Evolutionary conservation across 1,140 invertebrate species (phyloP).

Genomic region (Neoseiulus cucumeris): DNA sequence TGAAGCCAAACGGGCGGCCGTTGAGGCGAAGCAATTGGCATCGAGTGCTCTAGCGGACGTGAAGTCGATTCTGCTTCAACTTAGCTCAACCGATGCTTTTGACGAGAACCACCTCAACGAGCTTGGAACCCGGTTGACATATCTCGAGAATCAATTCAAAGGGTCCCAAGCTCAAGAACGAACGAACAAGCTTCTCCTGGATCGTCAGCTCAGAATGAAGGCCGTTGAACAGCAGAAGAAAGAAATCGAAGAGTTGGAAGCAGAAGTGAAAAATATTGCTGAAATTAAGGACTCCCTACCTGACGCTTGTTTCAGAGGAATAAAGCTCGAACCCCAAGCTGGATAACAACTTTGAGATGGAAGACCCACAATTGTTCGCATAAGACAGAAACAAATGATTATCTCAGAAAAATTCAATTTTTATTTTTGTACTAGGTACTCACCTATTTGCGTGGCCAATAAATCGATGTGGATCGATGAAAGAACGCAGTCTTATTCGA

Average conservation of each 20-base stretch:
- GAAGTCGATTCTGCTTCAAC: conserved; percentile 41
- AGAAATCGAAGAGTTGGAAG: conserved; percentile 46
- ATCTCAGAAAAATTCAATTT: no score
- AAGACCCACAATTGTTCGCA: no score
- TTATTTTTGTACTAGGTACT: no score
- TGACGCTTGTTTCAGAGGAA: conserved; percentile 50
- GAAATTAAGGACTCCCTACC: conserved; percentile 62
- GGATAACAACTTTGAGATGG: no score
- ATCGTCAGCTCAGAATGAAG: conserved; percentile 46
- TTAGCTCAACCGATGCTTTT: background rate
- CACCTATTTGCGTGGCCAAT: no score
- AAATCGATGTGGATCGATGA: no score
- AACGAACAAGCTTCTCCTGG: conserved; percentile 44
- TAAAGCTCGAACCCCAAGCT: conserved; percentile 33
- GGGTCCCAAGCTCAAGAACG: conserved; percentile 51
- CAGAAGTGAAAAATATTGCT: conserved; percentile 66
- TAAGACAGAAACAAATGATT: no score
- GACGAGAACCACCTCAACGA: conserved; percentile 32
- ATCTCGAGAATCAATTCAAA: conserved; percentile 48
- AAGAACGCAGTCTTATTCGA: no score
- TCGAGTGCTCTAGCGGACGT: conserved; percentile 55
- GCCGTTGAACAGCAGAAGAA: conserved; percentile 60
- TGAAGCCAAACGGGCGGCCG: conserved; percentile 57
- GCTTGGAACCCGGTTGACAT: conserved; percentile 46
- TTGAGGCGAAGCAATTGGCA: conserved; percentile 53